Evolutionary conservation across 53 echinoderm and acorn worm genomes (phyloP).

Genomic region (Echinarachnius parma): DNA sequence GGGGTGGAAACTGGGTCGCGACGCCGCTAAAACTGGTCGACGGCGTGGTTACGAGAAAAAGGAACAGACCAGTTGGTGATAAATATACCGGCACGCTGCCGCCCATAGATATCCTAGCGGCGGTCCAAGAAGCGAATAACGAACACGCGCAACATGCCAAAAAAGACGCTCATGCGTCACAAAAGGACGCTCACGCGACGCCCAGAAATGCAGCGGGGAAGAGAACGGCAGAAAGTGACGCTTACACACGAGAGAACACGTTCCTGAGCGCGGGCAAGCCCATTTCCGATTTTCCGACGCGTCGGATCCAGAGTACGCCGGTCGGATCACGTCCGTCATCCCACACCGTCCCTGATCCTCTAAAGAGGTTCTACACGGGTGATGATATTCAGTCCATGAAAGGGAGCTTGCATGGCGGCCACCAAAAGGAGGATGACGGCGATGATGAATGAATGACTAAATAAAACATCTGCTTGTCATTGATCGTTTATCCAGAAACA

Average conservation of each 20-base stretch:
- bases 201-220: not conserved
- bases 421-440: not conserved
- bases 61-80: not conserved
- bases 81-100: not conserved
- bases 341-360: conserved; percentile 10
- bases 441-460: no score
- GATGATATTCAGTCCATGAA: conserved; percentile 12
- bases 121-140: conserved; percentile 19
- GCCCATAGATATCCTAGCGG: conserved; percentile 24
- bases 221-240: not conserved
- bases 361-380: conserved; percentile 26
- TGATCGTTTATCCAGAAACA: no score
- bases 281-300: conserved; percentile 28
- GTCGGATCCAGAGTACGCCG: conserved; percentile 45
- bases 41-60: conserved; percentile 7
- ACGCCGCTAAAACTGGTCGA: conserved; percentile 33
- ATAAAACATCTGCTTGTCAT: no score
- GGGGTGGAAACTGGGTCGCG: conserved; percentile 37
- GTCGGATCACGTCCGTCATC: not conserved
- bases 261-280: no score
- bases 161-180: not conserved
- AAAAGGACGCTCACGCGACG: not conserved
- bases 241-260: no score
- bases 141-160: no score
- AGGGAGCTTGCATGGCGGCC: not conserved